Base-by-base conservation (phyloP, 2,797 vertebrate genomes). In the Sebastes taczanowskii region DNA sequence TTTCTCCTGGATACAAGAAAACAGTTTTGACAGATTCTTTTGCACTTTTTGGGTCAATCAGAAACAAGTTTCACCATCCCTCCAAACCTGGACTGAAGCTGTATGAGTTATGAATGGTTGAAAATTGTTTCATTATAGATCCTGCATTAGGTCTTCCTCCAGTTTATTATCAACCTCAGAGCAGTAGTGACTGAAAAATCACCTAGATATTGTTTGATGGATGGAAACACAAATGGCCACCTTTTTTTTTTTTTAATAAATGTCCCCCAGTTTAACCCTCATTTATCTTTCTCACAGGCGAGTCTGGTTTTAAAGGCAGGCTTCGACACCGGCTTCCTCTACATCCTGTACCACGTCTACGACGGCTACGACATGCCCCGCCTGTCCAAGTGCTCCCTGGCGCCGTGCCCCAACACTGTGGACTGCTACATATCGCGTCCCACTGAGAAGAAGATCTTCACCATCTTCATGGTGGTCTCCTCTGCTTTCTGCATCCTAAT, bases 401-500 rank as follows among this genome's bases (percentile, higher is more conserved):
- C 4, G 0, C 98, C 98, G 0, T 98, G 98, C 82, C 98, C 97
- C 83, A 97, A 97, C 70, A 83, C 66, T 0, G 97, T 98, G 77
- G 96, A 98, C 93, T 99, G 97, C 86, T 99, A 89, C 93, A 96
- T 98, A 86, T 95, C 97, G 5, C 94, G 96, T 2, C 96, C 97
- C 77, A 98, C 97, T 0, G 98, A 99, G 91, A 99, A 99, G 89
- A 98, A 87, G 84, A 95, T 98, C 85, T 98, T 99, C 93, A 97
- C 96, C 30, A 20, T 97, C 79, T 99, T 98, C 89, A 99, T 99
- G 98, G 97, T 98, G 88, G 83, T 96, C 79, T 96, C 96, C 0
- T 91, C 97, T 1, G 85, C 82, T 0, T 0, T 96, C 81, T 99
- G 98, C 34, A 89, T 98, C 64, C n/a, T 97, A 18, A 96, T 99